Evolutionary conservation across 1,140 invertebrate genomes (phyloP).

Genomic region (Pseudomyrmex gracilis): DNA sequence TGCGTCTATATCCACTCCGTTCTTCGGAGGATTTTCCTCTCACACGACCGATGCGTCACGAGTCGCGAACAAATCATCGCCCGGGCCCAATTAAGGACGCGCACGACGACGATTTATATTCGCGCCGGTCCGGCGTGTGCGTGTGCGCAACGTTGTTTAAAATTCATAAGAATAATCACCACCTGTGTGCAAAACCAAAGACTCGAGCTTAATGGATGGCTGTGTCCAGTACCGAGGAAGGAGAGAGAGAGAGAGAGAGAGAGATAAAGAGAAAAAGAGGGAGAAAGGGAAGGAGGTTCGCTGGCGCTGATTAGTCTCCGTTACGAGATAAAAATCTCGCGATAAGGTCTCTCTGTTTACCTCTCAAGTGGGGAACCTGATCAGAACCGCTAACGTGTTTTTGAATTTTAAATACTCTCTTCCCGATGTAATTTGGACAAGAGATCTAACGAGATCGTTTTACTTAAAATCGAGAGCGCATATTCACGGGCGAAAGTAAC

Average conservation of each 20-base stretch:
- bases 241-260: no score
- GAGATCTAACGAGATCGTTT: no score
- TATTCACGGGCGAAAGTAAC: conserved; percentile 62
- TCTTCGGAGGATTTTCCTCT: conserved; percentile 51
- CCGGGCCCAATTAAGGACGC: conserved; percentile 65
- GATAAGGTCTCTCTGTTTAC: conserved; percentile 50
- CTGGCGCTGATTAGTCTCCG: conserved; percentile 48
- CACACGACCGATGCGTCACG: conserved; percentile 54
- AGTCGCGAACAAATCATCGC: conserved; percentile 66
- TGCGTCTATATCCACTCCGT: conserved; percentile 28
- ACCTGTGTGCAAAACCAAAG: conserved; percentile 48
- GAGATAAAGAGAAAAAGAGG: background rate
- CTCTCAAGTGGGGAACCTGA: background rate
- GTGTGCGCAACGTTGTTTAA: conserved; percentile 58
- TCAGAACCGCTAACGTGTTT: background rate
- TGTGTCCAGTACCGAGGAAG: conserved; percentile 1
- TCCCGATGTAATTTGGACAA: no score
- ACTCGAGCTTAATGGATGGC: conserved; percentile 51
- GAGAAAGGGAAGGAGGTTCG: background rate
- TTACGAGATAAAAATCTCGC: conserved; percentile 11
- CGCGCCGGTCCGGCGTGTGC: background rate
- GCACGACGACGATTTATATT: conserved; percentile 66
- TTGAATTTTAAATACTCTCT: background rate
- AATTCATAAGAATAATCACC: conserved; percentile 70
- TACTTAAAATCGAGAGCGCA: conserved; percentile 13